Evolutionary conservation across 2,113 vertebrate species (phyloP), one percentile per base, ranked within the genome.

Genomic region (Falco punctatus): DNA sequence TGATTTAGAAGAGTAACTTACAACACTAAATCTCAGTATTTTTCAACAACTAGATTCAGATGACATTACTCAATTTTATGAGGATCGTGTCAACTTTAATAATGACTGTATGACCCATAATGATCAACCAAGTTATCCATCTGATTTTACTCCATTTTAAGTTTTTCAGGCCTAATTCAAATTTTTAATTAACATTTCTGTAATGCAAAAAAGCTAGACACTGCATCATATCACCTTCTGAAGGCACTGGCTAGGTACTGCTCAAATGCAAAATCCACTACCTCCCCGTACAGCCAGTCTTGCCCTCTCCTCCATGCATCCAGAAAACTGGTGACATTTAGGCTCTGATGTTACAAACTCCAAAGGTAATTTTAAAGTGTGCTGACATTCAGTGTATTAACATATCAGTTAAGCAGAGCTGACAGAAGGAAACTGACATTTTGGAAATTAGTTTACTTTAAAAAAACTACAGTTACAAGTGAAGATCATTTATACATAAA

Each of bases 1-100:
- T 89, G 83, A 95, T 89, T 95, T 91, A 94, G 57, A 94, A 86
- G 51, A 64, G 42, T 55, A 86, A 91, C 16, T 73, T 71, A 15
- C 19, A 46, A 71, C 75, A 88, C 72, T 79, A 90, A 52, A 82
- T 90, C 52, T 88, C 70, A 82, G 11, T 77, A 51, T 58, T 95
- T 94, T 89, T 91, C 11, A 95, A 59, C 51, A 86, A 27, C 24
- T 55, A 40, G 26, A 28, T 75, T 91, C 77, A 72, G 80, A 74
- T 89, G 73, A 91, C 86, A 95, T 96, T 96, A 94, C 77, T 94
- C 65, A 86, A 81, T 38, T 88, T 89, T 44, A 92, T 30, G 52
- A 81, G 61, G 32, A 64, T 73, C 90, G 80, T 85, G 78, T 85
- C 85, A 88, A 62, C 18, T 93, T 92, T 73, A 94, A 90, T 80